Percentiles rank a stretch among this genome's conserved stretches.
These are phyloP conservation scores for Heteropelma amictum DNA, from an alignment of 2,888 invertebrate genomes.

Conservation along the genomic window DNA sequence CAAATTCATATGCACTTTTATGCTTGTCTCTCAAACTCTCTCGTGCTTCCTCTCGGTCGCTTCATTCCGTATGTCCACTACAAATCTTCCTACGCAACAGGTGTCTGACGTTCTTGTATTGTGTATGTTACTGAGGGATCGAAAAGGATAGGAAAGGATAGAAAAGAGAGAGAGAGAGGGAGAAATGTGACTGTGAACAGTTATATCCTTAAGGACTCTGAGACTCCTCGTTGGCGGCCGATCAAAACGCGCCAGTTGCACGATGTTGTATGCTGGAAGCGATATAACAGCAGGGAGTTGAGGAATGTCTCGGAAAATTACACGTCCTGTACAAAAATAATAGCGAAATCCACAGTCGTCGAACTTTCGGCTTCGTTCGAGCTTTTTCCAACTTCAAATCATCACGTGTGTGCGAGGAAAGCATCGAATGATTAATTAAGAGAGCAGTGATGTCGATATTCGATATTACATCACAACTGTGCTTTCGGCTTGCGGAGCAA, in stretches of 20 bases:
- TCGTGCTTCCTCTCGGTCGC: conserved; percentile 8
- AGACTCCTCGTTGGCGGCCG: conserved; percentile 23
- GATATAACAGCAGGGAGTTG: neutral
- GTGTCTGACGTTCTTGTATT: conserved; percentile 14
- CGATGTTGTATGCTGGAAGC: neutral
- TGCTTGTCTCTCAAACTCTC: conserved; percentile 1
- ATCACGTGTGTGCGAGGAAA: no score
- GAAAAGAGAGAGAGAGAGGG: no score
- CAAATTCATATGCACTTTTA: neutral
- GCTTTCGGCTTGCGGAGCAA: no score
- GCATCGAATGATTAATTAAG: no score
- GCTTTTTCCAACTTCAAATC: no score
- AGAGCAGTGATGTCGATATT: no score
- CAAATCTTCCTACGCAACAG: conserved; percentile 1
- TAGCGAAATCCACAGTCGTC: no score
- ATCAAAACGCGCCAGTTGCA: conserved; percentile 1
- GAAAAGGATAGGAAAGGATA: no score
- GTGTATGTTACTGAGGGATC: neutral
- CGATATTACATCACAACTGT: no score
- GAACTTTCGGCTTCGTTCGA: no score
- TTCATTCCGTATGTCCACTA: neutral
- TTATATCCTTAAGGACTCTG: conserved; percentile 48
- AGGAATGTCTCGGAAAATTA: no score
- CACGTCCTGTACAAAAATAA: no score
- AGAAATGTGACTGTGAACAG: conserved; percentile 56